Evolutionary conservation across 92 coral and sea anemone genomes (phyloP), one percentile per base, ranked within the genome.

Genomic region (Zoanthus solanderi): DNA sequence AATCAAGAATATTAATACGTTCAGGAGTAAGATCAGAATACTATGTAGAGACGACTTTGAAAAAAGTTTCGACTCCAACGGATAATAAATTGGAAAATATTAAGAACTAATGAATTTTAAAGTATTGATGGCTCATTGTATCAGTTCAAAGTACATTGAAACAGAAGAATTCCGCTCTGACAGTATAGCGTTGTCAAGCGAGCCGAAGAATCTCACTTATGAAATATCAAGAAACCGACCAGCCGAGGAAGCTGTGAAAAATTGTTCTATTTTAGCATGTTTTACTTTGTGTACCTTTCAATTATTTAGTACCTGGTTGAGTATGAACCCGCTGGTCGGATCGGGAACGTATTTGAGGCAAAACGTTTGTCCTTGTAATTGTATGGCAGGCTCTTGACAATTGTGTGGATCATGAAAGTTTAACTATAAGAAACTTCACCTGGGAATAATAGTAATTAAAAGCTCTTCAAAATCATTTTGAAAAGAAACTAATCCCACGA

Each of bases 381-480:
- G 12, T 50, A 69, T 1, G 75, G n/a, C 10, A 11, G 75, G 34
- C 17, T 1, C 42, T 34, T 29, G 75, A 69, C 30, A 69, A n/a
- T 28, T 63, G 69, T 17, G 69, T 63, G 30, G n/a, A 9, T 23
- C 14, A 29, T 30, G 46, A 30, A 31, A 34, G 15, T 9, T 29
- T 30, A 45, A 9, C 18, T 30, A 12, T 53, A 44, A 52, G 18
- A 52, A 77, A 31, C 23, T 63, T 54, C 67, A 63, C 30, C 47
- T 53, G 1, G 7, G 13, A 15, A 53, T 44, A 12, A n/a, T 28
- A 54, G 67, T 66, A 77, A 54, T 77, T 77, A 54, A 13, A 13
- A 10, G 6, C 28, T 53, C 54, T 76, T 76, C 79, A 76, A 76
- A 75, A 46, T 9, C 42, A 57, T 52, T 76, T 76, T 52, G 58